phyloP scores from a whole-genome alignment of 1,140 invertebrate species.

The Thalassaphorura encarpata region DNA sequence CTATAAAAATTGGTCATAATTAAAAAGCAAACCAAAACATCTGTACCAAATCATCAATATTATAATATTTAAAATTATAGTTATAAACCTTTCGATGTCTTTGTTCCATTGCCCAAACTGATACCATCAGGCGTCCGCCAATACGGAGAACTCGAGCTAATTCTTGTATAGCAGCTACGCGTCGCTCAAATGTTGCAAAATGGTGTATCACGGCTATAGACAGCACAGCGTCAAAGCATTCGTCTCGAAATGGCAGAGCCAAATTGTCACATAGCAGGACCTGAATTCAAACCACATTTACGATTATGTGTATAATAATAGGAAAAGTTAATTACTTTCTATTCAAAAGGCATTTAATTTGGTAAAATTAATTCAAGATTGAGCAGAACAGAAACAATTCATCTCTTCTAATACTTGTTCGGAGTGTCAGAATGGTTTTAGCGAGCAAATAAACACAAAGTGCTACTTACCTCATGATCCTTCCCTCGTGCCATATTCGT shows the following conservation, averaged over 20 bases:
- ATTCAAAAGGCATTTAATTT: no score
- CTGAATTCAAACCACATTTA: conserved; percentile 46
- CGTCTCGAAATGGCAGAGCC: conserved; percentile 78
- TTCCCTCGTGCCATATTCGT: conserved; percentile 63
- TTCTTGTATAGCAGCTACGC: conserved; percentile 76
- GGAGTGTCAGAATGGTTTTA: no score
- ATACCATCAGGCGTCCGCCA: conserved; percentile 83
- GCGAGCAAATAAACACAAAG: background rate
- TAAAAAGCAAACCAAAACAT: no score
- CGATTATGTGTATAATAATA: no score
- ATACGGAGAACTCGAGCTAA: conserved; percentile 76
- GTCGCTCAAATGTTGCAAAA: conserved; percentile 80
- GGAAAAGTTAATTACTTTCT: no score
- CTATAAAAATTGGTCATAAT: no score
- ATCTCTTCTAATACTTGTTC: background rate
- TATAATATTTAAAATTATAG: no score
- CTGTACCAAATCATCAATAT: no score
- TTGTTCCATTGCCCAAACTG: conserved; percentile 96
- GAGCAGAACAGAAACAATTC: background rate
- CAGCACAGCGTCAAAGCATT: conserved; percentile 85
- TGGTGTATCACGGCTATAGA: conserved; percentile 92
- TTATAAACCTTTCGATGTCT: conserved; percentile 61
- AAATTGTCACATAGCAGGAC: conserved; percentile 82
- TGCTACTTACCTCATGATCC: conserved; percentile 61
- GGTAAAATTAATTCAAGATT: no score